These are phyloP conservation scores for Cistogaster globosa DNA, from an alignment of 2,888 invertebrate genomes.

Conservation along the genomic window DNA sequence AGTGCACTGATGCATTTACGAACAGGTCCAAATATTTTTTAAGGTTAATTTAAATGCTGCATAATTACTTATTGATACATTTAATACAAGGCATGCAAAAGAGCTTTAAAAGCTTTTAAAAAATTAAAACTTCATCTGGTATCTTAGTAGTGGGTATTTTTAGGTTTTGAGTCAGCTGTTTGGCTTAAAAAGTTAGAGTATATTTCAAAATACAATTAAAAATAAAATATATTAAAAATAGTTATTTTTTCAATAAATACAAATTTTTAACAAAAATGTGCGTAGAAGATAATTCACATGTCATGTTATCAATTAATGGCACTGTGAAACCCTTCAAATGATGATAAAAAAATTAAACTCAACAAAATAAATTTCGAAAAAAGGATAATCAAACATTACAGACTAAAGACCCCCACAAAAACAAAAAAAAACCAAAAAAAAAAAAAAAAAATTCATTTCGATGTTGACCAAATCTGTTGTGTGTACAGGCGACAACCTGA, in stretches of 20 bases:
- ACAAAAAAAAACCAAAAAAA: constrained; percentile 1
- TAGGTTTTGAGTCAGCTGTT: no score
- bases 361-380: constrained; percentile 53
- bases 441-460: constrained; percentile 34
- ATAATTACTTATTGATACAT: no score
- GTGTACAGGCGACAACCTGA: constrained; percentile 62
- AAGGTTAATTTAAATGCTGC: no score
- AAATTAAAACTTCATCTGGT: no score
- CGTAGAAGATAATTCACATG: constrained; percentile 57
- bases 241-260: neutral
- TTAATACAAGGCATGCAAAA: no score
- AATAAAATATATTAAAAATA: no score
- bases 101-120: no score
- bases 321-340: constrained; percentile 54
- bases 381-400: constrained; percentile 49
- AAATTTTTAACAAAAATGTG: constrained; percentile 12
- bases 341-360: constrained; percentile 15
- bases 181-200: no score
- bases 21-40: no score
- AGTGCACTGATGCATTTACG: no score
- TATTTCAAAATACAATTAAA: no score
- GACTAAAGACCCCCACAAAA: constrained; percentile 35
- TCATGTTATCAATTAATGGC: constrained; percentile 64
- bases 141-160: no score
- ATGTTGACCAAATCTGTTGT: constrained; percentile 60